These are phyloP conservation scores for Neodiprion pinetum DNA, from an alignment of 1,140 invertebrate genomes.

Conservation along the genomic window DNA sequence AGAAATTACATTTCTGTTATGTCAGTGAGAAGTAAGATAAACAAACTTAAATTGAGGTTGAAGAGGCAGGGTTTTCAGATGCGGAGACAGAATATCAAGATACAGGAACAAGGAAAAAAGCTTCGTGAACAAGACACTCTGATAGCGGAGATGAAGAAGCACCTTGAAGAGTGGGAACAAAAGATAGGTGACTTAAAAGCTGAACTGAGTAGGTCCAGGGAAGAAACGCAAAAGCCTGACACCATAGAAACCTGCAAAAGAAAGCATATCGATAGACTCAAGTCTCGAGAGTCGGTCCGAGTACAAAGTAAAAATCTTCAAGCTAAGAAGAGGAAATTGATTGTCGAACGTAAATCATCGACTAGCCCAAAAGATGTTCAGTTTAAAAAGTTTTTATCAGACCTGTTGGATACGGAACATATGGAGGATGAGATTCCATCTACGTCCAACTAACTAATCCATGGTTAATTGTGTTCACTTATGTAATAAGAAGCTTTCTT, in stretches of 20 bases:
- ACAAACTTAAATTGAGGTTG: constrained; percentile 51
- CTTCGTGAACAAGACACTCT: constrained; percentile 61
- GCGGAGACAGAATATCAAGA: constrained; percentile 57
- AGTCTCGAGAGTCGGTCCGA: constrained; percentile 32
- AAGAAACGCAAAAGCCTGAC: constrained; percentile 53
- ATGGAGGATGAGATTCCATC: not conserved
- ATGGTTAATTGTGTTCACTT: not conserved
- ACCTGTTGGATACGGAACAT: constrained; percentile 35
- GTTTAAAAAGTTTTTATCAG: constrained; percentile 58
- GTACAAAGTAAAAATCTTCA: constrained; percentile 47
- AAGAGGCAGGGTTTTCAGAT: constrained; percentile 54
- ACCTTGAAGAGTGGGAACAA: constrained; percentile 66
- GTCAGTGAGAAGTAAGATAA: constrained; percentile 42
- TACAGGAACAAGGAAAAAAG: constrained; percentile 61
- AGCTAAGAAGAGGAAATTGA: constrained; percentile 57
- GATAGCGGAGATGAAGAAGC: constrained; percentile 63
- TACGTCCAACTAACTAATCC: constrained; percentile 2
- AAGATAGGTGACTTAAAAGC: constrained; percentile 64
- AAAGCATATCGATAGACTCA: constrained; percentile 47
- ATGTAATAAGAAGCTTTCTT: constrained; percentile 17
- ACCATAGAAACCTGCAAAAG: constrained; percentile 48
- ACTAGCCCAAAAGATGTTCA: constrained; percentile 53
- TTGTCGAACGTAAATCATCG: constrained; percentile 54
- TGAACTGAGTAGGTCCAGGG: constrained; percentile 60
- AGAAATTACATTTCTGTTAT: constrained; percentile 51